phyloP scores from a whole-genome alignment of 2,888 invertebrate species.

The Lycophotia porphyrea region DNA sequence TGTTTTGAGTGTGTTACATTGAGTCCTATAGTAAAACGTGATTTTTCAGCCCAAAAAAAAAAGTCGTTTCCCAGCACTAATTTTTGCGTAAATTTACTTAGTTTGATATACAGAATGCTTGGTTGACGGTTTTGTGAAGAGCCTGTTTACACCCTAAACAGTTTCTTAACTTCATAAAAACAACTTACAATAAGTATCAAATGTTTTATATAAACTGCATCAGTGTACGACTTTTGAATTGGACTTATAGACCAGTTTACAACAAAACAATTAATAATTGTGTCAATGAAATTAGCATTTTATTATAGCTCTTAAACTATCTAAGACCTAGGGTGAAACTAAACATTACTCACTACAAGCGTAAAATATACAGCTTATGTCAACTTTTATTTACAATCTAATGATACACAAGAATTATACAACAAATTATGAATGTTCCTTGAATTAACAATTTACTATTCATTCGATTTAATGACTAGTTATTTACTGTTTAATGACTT shows the following conservation, averaged over 20 bases:
- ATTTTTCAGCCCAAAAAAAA: too few species aligned
- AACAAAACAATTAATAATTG: conserved; percentile 6
- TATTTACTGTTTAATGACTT: conserved; percentile 17
- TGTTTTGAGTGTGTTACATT: too few species aligned
- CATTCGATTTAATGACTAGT: conserved; percentile 29
- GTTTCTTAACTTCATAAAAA: not conserved
- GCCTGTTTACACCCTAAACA: too few species aligned
- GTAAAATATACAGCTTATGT: conserved; percentile 17
- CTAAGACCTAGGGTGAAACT: not conserved
- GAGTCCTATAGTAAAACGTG: too few species aligned
- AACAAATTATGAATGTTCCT: conserved; percentile 8
- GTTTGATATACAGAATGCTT: too few species aligned
- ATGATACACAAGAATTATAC: conserved; percentile 2
- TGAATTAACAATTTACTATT: conserved; percentile 24
- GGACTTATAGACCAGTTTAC: conserved; percentile 7
- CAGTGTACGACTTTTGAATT: not conserved
- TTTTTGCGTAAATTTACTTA: too few species aligned
- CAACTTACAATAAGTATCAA: not conserved
- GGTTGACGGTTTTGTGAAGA: too few species aligned
- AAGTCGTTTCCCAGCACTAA: too few species aligned
- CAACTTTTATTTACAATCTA: conserved; percentile 29
- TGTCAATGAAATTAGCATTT: conserved; percentile 18
- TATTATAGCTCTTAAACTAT: conserved; percentile 13
- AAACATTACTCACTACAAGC: not conserved
- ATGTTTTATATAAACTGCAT: not conserved